Evolutionary conservation across 1,140 invertebrate species (phyloP), one percentile per base, ranked within the genome.

Genomic region (Drosophila murphyi): DNA sequence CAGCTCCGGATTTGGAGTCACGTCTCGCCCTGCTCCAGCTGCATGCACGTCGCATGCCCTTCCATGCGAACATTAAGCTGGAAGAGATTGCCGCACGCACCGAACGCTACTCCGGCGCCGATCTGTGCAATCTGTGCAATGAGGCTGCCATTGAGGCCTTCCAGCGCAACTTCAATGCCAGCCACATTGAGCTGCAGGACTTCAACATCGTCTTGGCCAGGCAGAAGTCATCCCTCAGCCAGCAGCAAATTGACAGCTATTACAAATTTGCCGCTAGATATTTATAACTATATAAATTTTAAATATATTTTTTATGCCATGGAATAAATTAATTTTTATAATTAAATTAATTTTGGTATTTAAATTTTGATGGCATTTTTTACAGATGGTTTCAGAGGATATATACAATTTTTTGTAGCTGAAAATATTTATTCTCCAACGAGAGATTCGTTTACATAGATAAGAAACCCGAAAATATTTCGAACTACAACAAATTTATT

Each of bases 91-190:
- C 96, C 1, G 75, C 85, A 0, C 89, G 69, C 51, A 97, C 96
- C 1, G 93, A 95, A 35, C 92, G 93, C 20, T 97, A 95, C 91
- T 97, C 97, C 3, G 97, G 97, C 28, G 97, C 97, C 12, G 97
- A 98, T 91, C 87, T 97, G 45, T 94, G 95, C 64, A 95, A 95
- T 81, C 82, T 97, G 0, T 96, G 96, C 80, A 94, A 95, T 71
- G 96, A 96, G 92, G 96, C 96, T 12, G 96, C 95, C 12, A 90
- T 97, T 34, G 86, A 93, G 69, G 95, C 96, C 52, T 94, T 94
- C 60, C 93, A 93, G 55, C 93, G 94, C 47, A 93, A 95, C 67
- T 93, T 95, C 35, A 67, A 93, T 51, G 91, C 88, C 5, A 62
- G 82, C 4, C 54, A 72, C 28, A 93, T 96, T 2, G 79, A 81